Evolutionary conservation across 2,888 invertebrate species (phyloP).

Genomic region (Opisthograptis luteolata): DNA sequence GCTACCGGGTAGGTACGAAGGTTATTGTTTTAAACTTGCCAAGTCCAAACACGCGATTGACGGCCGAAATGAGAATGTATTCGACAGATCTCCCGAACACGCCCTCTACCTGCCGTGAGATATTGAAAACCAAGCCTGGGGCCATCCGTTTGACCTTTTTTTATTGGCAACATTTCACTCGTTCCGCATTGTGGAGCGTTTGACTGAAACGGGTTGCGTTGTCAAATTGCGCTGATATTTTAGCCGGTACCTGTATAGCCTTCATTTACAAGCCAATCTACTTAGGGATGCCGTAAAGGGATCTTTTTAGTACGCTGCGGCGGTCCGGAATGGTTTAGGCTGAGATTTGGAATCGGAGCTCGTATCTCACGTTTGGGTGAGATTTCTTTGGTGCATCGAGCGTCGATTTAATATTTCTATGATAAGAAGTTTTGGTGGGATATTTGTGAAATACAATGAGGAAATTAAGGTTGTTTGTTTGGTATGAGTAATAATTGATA

Average conservation of each 20-base stretch:
- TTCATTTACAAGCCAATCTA: constrained; percentile 60
- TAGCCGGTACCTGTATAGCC: constrained; percentile 58
- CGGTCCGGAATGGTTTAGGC: constrained; percentile 39
- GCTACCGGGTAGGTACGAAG: constrained; percentile 33
- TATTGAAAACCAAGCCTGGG: constrained; percentile 75
- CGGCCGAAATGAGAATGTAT: constrained; percentile 69
- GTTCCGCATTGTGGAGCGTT: constrained; percentile 73
- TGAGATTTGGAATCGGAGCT: constrained; percentile 33
- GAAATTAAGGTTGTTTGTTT: no score
- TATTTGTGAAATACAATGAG: no score
- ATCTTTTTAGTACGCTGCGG: constrained; percentile 49
- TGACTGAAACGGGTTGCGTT: constrained; percentile 69
- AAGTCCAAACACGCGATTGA: constrained; percentile 61
- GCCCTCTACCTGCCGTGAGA: constrained; percentile 65
- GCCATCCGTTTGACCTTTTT: constrained; percentile 76
- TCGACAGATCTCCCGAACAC: constrained; percentile 57
- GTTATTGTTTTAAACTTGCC: constrained; percentile 45
- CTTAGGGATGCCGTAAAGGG: constrained; percentile 56
- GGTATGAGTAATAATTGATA: no score
- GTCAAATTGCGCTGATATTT: constrained; percentile 75
- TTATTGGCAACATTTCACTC: constrained; percentile 80
- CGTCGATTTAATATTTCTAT: constrained; percentile 1
- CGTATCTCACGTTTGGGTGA: constrained; percentile 29
- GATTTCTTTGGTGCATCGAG: constrained; percentile 7
- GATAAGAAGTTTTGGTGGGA: neutral